phyloP scores from a whole-genome alignment of 1,140 invertebrate genomes.

The Popillia japonica region DNA sequence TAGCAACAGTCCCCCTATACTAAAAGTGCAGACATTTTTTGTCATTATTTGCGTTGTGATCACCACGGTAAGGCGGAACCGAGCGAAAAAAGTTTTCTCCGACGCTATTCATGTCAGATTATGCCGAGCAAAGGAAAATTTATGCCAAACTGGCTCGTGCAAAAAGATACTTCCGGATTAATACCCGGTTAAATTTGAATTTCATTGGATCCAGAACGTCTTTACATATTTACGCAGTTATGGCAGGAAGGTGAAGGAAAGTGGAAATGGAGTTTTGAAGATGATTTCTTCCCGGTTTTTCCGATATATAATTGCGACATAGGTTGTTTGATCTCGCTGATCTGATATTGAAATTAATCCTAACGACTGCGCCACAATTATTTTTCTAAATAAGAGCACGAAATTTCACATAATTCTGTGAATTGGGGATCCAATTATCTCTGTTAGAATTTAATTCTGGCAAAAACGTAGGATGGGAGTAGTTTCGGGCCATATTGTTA shows the following conservation, averaged over 20 bases:
- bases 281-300: too few species aligned
- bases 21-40: neutral
- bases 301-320: too few species aligned
- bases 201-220: neutral
- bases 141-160: neutral
- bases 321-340: too few species aligned
- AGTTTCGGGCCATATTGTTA: neutral
- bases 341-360: too few species aligned
- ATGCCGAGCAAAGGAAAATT: conserved; percentile 13
- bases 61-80: neutral
- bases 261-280: neutral
- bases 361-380: too few species aligned
- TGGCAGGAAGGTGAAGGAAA: neutral
- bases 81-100: neutral
- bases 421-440: neutral
- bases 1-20: neutral
- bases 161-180: conserved; percentile 9
- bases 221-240: conserved; percentile 11
- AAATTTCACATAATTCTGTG: too few species aligned
- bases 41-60: conserved; percentile 1
- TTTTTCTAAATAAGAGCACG: too few species aligned
- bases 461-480: neutral
- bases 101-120: conserved; percentile 18
- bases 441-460: neutral
- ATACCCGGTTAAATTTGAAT: conserved; percentile 8